A percentile compares a stretch with the other conserved stretches of the same genome.
Conservation (phyloP, 2,113 vertebrate species). For the Corythornis cristatus region DNA sequence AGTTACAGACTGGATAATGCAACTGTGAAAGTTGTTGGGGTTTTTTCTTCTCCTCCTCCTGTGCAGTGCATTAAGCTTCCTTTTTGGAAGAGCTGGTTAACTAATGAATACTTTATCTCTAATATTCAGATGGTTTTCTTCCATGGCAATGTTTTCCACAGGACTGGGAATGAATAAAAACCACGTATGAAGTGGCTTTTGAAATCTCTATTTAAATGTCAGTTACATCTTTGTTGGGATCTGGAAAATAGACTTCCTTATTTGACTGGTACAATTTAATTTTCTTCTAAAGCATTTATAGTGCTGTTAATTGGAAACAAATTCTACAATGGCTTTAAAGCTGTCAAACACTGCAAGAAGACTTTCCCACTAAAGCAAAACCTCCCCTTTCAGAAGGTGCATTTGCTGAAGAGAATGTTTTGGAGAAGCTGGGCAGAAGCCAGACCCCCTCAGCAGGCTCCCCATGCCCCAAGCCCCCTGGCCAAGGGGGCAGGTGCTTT, state of each 20-base stretch:
- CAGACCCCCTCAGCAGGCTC: neutral
- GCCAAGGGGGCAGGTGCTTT: neutral
- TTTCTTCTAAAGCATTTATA: neutral
- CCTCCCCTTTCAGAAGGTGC: neutral
- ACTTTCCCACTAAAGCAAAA: neutral
- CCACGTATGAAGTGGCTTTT: neutral
- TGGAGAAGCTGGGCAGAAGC: neutral
- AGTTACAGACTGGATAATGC: constrained; percentile 29
- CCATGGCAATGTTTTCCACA: constrained; percentile 9
- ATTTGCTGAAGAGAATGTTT: neutral
- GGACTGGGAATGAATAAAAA: constrained; percentile 21
- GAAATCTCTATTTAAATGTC: constrained; percentile 23
- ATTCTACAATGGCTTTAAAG: neutral
- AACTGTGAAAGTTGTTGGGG: neutral
- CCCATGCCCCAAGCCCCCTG: neutral
- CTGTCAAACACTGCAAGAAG: neutral
- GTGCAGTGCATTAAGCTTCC: constrained; percentile 54
- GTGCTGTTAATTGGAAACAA: neutral
- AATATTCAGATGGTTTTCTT: constrained; percentile 21
- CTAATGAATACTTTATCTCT: constrained; percentile 56
- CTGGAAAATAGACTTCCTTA: constrained; percentile 52
- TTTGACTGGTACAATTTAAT: constrained; percentile 3
- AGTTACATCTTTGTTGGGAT: constrained; percentile 48
- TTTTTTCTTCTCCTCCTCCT: neutral
- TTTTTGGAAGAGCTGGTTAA: constrained; percentile 48